Evolutionary conservation across 2,797 vertebrate species (phyloP).

Genomic region (Smutsia gigantea): DNA sequence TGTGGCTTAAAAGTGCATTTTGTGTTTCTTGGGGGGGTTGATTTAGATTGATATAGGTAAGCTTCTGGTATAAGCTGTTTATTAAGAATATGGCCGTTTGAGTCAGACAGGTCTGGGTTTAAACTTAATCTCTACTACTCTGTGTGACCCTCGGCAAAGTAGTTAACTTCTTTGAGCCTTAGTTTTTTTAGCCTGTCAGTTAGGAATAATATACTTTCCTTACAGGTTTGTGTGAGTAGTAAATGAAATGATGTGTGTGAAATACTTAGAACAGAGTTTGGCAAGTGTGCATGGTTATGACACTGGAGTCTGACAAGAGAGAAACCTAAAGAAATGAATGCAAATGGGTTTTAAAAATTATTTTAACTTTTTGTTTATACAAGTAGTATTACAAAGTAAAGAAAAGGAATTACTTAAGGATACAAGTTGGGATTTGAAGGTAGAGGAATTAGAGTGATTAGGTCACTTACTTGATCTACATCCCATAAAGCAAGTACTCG

Average conservation of each 20-base stretch:
- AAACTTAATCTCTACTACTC: neutral
- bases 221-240: neutral
- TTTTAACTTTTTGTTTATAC: too few species aligned
- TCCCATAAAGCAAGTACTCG: too few species aligned
- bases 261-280: neutral
- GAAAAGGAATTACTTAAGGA: too few species aligned
- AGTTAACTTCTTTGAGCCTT: neutral
- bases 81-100: neutral
- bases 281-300: neutral
- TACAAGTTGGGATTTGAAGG: too few species aligned
- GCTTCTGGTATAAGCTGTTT: neutral
- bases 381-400: too few species aligned
- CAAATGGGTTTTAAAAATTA: too few species aligned
- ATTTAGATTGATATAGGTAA: neutral
- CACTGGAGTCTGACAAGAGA: neutral
- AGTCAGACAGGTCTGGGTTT: neutral
- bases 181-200: neutral
- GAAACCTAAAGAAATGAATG: too few species aligned
- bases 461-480: too few species aligned
- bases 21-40: neutral
- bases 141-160: neutral
- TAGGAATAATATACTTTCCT: constrained; percentile 1
- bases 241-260: neutral
- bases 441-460: too few species aligned
- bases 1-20: neutral